Conservation (phyloP, 2,888 invertebrate genomes). For the Tenthredo mesomela region DNA sequence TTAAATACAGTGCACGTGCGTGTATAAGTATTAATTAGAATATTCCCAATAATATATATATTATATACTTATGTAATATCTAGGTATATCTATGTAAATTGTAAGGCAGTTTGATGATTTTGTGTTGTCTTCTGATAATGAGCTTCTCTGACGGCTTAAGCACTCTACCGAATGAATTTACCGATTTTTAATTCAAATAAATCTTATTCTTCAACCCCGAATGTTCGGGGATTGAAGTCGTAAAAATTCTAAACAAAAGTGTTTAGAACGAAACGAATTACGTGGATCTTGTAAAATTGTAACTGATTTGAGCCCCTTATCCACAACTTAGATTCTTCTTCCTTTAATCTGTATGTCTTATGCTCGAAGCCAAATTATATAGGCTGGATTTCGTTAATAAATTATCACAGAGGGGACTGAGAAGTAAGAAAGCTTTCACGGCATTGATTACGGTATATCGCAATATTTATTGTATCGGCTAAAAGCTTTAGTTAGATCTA, state of each 20-base stretch:
- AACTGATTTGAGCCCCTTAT: background rate
- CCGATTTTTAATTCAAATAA: background rate
- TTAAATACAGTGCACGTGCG: conserved; percentile 25
- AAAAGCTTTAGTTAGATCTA: background rate
- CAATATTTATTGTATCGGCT: background rate
- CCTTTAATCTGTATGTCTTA: background rate
- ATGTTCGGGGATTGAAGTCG: background rate
- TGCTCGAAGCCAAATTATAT: background rate
- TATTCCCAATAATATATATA: background rate
- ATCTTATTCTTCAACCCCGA: background rate
- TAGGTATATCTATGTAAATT: conserved; percentile 4
- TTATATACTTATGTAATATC: background rate
- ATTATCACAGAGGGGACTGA: background rate
- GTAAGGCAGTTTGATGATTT: conserved; percentile 46
- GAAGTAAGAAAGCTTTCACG: conserved; percentile 3
- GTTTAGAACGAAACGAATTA: background rate
- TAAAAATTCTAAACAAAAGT: background rate
- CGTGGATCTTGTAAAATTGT: background rate
- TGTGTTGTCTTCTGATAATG: conserved; percentile 7
- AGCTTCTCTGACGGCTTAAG: background rate
- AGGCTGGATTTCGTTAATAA: background rate
- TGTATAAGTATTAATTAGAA: background rate
- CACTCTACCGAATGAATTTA: background rate
- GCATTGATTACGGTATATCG: background rate
- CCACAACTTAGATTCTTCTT: background rate